These are phyloP conservation scores for Fulica atra DNA, from an alignment of 2,113 vertebrate genomes.

Conservation along the genomic window DNA sequence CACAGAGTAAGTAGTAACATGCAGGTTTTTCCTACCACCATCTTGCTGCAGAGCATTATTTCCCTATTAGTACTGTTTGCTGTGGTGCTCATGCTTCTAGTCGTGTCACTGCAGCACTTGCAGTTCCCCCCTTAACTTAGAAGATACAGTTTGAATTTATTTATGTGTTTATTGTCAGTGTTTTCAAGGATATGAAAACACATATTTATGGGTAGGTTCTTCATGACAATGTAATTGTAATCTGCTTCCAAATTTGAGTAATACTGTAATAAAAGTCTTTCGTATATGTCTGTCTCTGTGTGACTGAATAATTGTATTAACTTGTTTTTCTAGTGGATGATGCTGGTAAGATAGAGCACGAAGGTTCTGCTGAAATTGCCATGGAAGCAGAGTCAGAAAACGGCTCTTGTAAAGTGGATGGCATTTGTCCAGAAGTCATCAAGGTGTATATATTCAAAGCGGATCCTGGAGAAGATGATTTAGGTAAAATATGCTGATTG, in stretches of 20 bases:
- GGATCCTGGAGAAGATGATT: conserved; percentile 95
- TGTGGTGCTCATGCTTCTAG: not conserved
- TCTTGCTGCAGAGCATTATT: not conserved
- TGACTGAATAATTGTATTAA: conserved; percentile 50
- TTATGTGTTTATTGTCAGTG: not conserved
- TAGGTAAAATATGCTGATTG: conserved; percentile 82
- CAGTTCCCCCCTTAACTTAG: not conserved
- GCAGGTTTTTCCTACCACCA: not conserved
- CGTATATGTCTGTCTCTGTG: conserved; percentile 13
- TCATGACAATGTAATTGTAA: not conserved
- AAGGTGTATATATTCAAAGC: conserved; percentile 99
- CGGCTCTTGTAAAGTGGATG: conserved; percentile 93
- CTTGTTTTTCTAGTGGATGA: conserved; percentile 89
- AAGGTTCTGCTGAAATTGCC: conserved; percentile 89
- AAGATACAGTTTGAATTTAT: not conserved
- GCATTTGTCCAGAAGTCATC: conserved; percentile 93
- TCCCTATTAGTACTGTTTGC: not conserved
- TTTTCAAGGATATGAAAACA: conserved; percentile 10
- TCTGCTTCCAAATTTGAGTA: conserved; percentile 7
- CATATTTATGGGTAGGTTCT: conserved; percentile 1
- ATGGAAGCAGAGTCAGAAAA: conserved; percentile 88
- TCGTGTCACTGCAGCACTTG: not conserved
- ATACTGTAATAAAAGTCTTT: conserved; percentile 1
- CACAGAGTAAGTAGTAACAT: not conserved
- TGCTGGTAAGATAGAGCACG: conserved; percentile 94